These are phyloP conservation scores for Zophobas morio DNA, from an alignment of 1,140 invertebrate genomes.

Conservation along the genomic window DNA sequence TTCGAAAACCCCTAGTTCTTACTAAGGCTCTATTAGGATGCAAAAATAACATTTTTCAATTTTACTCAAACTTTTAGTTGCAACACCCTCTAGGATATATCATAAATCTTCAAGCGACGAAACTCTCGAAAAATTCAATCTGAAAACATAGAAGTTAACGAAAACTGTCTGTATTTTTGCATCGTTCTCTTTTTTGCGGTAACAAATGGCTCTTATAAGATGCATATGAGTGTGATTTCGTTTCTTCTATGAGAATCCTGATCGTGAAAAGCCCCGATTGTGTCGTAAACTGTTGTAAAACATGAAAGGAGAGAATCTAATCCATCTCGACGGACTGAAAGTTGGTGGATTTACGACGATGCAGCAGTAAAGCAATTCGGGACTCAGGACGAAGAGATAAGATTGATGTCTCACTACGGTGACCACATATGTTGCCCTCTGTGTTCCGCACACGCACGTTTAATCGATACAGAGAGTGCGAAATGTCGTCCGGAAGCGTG, in stretches of 20 bases:
- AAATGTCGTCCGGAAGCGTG: constrained; percentile 46
- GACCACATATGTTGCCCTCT: constrained; percentile 54
- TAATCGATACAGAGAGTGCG: constrained; percentile 47
- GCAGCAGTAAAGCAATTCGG: constrained; percentile 57
- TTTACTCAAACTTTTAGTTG: background rate
- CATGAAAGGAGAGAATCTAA: constrained; percentile 58
- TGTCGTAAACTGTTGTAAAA: constrained; percentile 61
- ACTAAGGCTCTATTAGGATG: background rate
- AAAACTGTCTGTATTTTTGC: background rate
- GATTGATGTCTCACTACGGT: constrained; percentile 60
- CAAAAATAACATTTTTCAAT: background rate
- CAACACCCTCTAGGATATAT: background rate
- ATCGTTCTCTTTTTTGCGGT: background rate
- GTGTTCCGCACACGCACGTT: constrained; percentile 22
- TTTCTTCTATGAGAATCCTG: background rate
- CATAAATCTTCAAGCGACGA: background rate
- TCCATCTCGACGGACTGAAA: constrained; percentile 61
- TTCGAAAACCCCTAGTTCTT: too few species aligned
- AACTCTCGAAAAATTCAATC: background rate
- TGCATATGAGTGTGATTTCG: constrained; percentile 18
- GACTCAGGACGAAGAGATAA: constrained; percentile 52
- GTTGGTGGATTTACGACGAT: constrained; percentile 59
- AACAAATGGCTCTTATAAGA: constrained; percentile 7
- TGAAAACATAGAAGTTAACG: background rate
- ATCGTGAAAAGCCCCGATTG: constrained; percentile 54